Evolutionary conservation across 2,888 invertebrate species (phyloP).

Genomic region (Scrobipalpa costella): DNA sequence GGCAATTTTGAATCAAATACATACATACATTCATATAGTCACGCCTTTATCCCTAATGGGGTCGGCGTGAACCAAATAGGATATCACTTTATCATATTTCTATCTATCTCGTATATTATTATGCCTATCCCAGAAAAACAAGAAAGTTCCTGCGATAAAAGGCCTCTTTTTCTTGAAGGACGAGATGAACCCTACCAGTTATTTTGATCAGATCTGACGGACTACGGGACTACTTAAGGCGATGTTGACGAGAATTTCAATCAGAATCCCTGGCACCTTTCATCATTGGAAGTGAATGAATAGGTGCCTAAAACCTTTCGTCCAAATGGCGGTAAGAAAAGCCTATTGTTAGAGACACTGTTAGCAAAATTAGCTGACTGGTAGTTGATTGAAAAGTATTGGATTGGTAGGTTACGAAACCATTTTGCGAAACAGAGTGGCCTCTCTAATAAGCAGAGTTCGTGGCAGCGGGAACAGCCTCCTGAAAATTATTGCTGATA

Average conservation of each 20-base stretch:
- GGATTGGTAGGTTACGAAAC: not conserved
- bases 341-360: not conserved
- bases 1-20: too few relatives aligned
- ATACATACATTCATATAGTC: too few relatives aligned
- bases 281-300: not conserved
- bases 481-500: too few relatives aligned
- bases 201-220: not conserved
- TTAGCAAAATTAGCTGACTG: constrained; percentile 5
- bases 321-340: not conserved
- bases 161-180: not conserved
- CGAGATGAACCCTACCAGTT: not conserved
- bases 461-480: too few relatives aligned
- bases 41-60: too few relatives aligned
- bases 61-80: too few relatives aligned
- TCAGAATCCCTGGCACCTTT: not conserved
- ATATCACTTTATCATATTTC: too few relatives aligned
- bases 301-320: not conserved
- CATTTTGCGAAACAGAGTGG: too few relatives aligned
- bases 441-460: too few relatives aligned
- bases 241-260: constrained; percentile 1
- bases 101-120: too few relatives aligned
- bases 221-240: not conserved
- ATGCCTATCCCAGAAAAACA: not conserved
- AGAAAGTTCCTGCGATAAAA: not conserved
- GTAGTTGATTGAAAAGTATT: constrained; percentile 6